Base-by-base conservation (phyloP, 2,888 invertebrate genomes). In the Hedychridium roseum region DNA sequence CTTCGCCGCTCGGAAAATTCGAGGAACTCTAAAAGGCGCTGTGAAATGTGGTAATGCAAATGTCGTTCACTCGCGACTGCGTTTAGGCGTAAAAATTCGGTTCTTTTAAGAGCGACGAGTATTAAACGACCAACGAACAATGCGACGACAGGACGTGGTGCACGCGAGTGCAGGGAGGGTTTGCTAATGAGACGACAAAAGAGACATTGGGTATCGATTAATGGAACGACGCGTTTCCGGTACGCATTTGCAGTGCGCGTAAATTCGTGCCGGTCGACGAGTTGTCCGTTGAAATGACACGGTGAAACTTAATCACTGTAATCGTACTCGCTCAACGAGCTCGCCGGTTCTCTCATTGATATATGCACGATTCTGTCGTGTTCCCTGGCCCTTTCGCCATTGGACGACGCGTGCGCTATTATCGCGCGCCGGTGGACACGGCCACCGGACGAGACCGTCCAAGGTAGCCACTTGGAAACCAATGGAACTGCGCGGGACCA, bases 251-350 rank as follows among this genome's bases (percentile, higher is more conserved):
- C 58, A 46, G 36, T n/a, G n/a, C 43, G 55, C 47, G 50, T 46
- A 61, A 61, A 61, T 51, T 49, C 53, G 50, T 49, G 38, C 35
- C 48, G 31, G 57, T 46, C 43, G 61, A 58, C 50, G 54, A 51
- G 54, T 44, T 47, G 54, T 34, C 36, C 41, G 52, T 43, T 45
- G 57, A 53, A 50, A 55, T 48, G 39, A 54, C 45, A 41, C 55
- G 43, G 58, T 56, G 51, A 54, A 55, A 53, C 44, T 52, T 63
- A 62, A 63, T 62, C 59, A 62, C 54, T 53, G 52, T 63, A 61
- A 62, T 59, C 57, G 56, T 44, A 35, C 50, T 49, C 38, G 54
- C n/a, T 50, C 26, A 27, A 9, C 48, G 28, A 26, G 35, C 37
- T 43, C 43, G 48, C 51, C 34, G 58, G 56, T 61, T 57, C 43